Percentiles rank a stretch among this genome's conserved stretches.
Evolutionary conservation across 2,888 invertebrate genomes (phyloP).

Genomic region (Drosophila niveifrons): DNA sequence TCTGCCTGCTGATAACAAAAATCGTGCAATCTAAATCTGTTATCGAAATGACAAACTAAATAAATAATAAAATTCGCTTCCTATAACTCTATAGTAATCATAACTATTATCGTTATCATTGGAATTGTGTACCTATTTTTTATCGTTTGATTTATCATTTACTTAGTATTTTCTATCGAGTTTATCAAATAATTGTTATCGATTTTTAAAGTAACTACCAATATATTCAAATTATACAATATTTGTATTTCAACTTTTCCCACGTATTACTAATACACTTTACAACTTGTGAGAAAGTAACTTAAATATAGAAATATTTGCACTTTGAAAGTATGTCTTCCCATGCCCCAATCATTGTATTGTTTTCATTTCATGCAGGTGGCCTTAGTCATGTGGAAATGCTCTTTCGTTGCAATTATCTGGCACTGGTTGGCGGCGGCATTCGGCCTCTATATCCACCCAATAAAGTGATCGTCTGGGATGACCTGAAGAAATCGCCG

Average conservation of each 20-base stretch:
- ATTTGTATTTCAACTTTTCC: neutral
- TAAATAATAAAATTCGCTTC: neutral
- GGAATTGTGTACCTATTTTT: neutral
- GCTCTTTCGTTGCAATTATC: constrained; percentile 98
- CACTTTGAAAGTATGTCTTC: constrained; percentile 7
- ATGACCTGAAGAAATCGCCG: constrained; percentile 97
- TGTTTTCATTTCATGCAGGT: constrained; percentile 50
- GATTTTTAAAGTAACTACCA: neutral
- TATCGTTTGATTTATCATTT: too few relatives aligned
- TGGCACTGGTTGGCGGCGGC: constrained; percentile 98
- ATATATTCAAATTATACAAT: neutral
- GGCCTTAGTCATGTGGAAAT: constrained; percentile 98
- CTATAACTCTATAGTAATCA: neutral
- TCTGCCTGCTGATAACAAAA: neutral
- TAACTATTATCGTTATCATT: neutral
- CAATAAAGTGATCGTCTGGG: constrained; percentile 99
- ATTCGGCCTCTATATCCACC: constrained; percentile 95
- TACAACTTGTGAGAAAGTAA: neutral
- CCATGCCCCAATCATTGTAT: constrained; percentile 20
- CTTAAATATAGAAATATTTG: neutral
- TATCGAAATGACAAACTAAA: neutral
- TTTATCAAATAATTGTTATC: neutral
- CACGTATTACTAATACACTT: neutral
- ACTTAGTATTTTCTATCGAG: too few relatives aligned
- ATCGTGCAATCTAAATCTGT: neutral